Evolutionary conservation across 2,888 invertebrate genomes (phyloP).

Genomic region (Trimorus sp.): DNA sequence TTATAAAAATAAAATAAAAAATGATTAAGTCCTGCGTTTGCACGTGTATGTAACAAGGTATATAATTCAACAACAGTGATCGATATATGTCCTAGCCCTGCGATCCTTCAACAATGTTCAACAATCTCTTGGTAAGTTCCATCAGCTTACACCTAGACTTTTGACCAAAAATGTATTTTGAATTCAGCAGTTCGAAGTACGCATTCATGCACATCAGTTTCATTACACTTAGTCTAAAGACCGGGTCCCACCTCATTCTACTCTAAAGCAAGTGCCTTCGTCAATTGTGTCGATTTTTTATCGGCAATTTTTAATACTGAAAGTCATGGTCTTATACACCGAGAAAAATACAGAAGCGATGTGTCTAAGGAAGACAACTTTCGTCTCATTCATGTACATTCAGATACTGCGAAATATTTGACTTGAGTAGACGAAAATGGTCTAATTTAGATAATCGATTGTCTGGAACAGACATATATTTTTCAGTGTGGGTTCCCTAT

Average conservation of each 20-base stretch:
- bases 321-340: too few relatives aligned
- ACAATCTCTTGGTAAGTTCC: not conserved
- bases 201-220: not conserved
- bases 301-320: too few relatives aligned
- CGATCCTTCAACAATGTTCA: slow-evolving; percentile 17
- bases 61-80: slow-evolving; percentile 1
- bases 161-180: slow-evolving; percentile 33
- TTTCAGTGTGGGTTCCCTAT: too few relatives aligned
- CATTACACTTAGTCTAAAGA: not conserved
- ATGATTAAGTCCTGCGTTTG: too few relatives aligned
- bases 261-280: not conserved
- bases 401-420: too few relatives aligned
- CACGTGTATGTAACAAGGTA: not conserved
- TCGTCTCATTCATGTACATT: too few relatives aligned
- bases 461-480: too few relatives aligned
- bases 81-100: not conserved
- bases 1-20: not conserved
- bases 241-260: not conserved
- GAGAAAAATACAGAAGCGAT: too few relatives aligned
- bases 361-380: too few relatives aligned
- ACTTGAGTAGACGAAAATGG: too few relatives aligned
- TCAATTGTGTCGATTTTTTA: slow-evolving; percentile 9
- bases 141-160: not conserved
- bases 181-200: slow-evolving; percentile 11
- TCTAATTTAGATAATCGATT: too few relatives aligned